These are phyloP conservation scores for Acleris laterana DNA, from an alignment of 2,888 invertebrate genomes.

Conservation along the genomic window DNA sequence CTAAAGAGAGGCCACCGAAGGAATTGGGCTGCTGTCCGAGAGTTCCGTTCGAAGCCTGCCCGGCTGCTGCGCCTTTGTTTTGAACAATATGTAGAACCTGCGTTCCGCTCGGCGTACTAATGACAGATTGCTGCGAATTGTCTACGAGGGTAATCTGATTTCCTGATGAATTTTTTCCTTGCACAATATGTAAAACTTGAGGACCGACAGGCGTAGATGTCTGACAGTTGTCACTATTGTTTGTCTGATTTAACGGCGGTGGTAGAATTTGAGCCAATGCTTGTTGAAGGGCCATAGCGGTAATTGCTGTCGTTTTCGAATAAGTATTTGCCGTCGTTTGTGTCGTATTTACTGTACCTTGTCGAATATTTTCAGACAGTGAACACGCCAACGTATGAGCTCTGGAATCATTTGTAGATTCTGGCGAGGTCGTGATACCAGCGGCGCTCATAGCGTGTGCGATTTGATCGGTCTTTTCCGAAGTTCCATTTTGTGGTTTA, in stretches of 20 bases:
- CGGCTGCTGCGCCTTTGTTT: constrained; percentile 60
- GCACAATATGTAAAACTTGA: constrained; percentile 78
- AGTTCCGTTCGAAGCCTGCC: constrained; percentile 55
- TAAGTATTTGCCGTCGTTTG: constrained; percentile 58
- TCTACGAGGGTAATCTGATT: constrained; percentile 74
- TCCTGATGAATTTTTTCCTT: constrained; percentile 72
- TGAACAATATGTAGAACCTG: constrained; percentile 79
- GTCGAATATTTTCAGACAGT: constrained; percentile 78
- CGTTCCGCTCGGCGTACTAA: constrained; percentile 66
- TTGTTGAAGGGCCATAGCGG: constrained; percentile 75
- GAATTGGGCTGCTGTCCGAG: constrained; percentile 59
- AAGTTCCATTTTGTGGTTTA: constrained; percentile 52
- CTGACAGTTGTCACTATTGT: constrained; percentile 57
- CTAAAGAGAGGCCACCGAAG: constrained; percentile 72
- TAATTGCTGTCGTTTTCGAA: constrained; percentile 69
- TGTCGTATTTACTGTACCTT: constrained; percentile 51
- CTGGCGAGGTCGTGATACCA: constrained; percentile 66
- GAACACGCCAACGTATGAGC: constrained; percentile 79
- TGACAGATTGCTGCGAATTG: constrained; percentile 69
- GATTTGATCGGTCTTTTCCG: constrained; percentile 72
- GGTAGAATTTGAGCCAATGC: constrained; percentile 79
- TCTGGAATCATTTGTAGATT: constrained; percentile 50
- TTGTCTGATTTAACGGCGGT: constrained; percentile 70
- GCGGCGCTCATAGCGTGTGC: constrained; percentile 79
- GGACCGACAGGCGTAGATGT: constrained; percentile 53